Evolutionary conservation across 1,140 invertebrate genomes (phyloP).

Genomic region (Dinoponera quadriceps): DNA sequence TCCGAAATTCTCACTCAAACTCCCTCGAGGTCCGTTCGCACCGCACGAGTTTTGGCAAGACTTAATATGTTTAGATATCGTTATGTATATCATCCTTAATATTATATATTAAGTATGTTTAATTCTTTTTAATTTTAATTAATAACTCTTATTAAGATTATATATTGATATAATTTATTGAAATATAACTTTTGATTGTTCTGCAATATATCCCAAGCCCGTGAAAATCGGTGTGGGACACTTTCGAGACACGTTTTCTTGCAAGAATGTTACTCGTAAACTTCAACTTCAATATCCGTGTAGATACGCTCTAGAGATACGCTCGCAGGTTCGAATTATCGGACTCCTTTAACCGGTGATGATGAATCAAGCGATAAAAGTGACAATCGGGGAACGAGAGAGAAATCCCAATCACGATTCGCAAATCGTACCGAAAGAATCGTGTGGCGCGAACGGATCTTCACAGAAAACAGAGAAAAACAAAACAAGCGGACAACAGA

Average conservation of each 20-base stretch:
- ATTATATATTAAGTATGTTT: neutral
- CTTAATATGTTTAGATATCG: neutral
- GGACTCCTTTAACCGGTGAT: no score
- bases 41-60: slow-evolving; percentile 28
- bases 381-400: no score
- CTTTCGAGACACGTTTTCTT: no score
- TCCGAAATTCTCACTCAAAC: slow-evolving; percentile 4
- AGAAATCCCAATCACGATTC: no score
- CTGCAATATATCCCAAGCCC: no score
- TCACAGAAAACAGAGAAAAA: slow-evolving; percentile 61
- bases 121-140: slow-evolving; percentile 1
- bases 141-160: no score
- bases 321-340: no score
- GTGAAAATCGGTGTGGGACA: no score
- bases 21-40: slow-evolving; percentile 1
- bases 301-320: neutral
- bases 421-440: neutral
- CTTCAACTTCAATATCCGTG: neutral
- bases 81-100: no score
- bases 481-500: slow-evolving; percentile 56
- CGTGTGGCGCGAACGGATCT: slow-evolving; percentile 52
- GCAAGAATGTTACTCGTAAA: neutral
- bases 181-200: no score
- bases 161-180: no score
- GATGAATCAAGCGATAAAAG: no score